Evolutionary conservation across 2,113 vertebrate genomes (phyloP).

Genomic region (Herpetotheres cachinnans): DNA sequence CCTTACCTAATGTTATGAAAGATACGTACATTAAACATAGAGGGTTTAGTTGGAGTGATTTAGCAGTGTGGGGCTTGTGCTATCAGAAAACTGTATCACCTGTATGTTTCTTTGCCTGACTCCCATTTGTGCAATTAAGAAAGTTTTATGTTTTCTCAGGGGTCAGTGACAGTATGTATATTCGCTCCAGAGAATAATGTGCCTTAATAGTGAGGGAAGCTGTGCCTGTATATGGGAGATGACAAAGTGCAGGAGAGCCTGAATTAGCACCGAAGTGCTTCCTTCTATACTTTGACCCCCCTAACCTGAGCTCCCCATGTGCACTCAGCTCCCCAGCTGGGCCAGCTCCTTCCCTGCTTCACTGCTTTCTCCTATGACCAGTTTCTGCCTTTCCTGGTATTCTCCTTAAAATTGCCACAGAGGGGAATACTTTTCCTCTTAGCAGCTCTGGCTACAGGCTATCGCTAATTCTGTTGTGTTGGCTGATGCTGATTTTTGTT

Average conservation of each 20-base stretch:
- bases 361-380: not conserved
- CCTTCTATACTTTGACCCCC: rapidly evolving
- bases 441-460: not conserved
- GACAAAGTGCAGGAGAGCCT: not conserved
- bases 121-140: not conserved
- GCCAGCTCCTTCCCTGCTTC: not conserved
- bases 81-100: not conserved
- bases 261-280: not conserved
- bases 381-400: not conserved
- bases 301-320: not conserved
- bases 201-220: not conserved
- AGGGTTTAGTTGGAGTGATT: not conserved
- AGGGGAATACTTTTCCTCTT: not conserved
- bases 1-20: not conserved
- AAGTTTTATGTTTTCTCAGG: not conserved
- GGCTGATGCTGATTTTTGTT: not conserved
- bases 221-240: not conserved
- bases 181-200: not conserved
- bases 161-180: not conserved
- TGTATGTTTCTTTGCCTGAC: not conserved
- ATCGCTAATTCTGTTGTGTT: not conserved
- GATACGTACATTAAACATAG: not conserved
- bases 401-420: not conserved
- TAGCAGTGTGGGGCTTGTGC: not conserved
- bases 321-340: not conserved